Percentiles rank a stretch among this genome's conserved stretches.
These are phyloP conservation scores for Haemorhous mexicanus DNA, from an alignment of 2,113 vertebrate species.

Conservation along the genomic window DNA sequence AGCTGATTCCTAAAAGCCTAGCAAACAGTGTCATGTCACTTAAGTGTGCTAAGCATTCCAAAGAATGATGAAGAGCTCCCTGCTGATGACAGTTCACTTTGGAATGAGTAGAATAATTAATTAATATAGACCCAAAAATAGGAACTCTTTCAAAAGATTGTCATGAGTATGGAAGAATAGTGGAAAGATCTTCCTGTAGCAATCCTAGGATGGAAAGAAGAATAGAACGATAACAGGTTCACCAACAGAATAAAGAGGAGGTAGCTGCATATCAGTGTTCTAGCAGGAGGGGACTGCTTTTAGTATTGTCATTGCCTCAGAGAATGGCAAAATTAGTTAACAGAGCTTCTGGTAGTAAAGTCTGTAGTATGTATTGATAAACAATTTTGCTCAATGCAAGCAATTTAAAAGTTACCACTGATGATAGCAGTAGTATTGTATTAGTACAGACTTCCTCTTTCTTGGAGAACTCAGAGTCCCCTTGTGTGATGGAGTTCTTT, in stretches of 20 bases:
- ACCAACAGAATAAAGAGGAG: background rate
- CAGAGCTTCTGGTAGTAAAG: background rate
- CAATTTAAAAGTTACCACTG: background rate
- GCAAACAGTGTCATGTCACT: background rate
- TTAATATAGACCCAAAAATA: background rate
- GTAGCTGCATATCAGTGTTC: background rate
- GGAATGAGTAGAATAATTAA: slow-evolving; percentile 10
- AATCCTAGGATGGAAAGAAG: background rate
- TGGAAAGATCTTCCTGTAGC: background rate
- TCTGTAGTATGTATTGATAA: background rate
- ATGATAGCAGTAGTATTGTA: background rate
- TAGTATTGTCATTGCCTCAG: background rate
- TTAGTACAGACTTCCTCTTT: background rate
- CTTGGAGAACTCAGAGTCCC: background rate
- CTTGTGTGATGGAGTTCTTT: background rate
- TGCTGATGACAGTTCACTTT: background rate
- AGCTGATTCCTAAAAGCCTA: background rate
- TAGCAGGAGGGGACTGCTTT: background rate
- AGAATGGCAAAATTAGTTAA: background rate
- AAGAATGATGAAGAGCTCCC: background rate
- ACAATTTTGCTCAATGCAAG: background rate
- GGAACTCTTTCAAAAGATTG: background rate
- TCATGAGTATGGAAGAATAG: background rate
- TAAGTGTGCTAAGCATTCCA: background rate
- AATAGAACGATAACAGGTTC: background rate